These are phyloP conservation scores for Griposia aprilina DNA, from an alignment of 2,888 invertebrate species.

Conservation along the genomic window DNA sequence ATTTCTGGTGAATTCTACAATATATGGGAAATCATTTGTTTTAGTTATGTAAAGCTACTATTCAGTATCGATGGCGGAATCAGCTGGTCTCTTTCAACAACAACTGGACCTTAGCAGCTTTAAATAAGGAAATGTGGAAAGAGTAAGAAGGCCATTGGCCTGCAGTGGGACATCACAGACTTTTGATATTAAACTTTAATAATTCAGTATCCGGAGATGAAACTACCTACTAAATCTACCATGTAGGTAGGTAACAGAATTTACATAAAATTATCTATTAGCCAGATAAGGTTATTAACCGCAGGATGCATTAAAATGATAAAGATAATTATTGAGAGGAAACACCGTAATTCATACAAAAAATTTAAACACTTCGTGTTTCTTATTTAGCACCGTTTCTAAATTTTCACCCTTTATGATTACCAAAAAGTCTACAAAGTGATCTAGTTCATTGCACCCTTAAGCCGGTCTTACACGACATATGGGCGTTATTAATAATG, in stretches of 20 bases:
- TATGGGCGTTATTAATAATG: constrained; percentile 47
- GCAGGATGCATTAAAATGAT: constrained; percentile 3
- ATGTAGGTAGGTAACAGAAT: not conserved
- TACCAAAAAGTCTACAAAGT: not conserved
- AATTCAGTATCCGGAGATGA: not conserved
- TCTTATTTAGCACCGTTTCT: too few species aligned
- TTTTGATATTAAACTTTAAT: not conserved
- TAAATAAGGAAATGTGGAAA: not conserved
- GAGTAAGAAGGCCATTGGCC: too few species aligned
- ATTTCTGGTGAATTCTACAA: constrained; percentile 27
- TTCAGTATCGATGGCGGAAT: not conserved
- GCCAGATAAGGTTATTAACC: not conserved
- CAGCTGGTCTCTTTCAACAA: not conserved
- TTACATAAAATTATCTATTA: not conserved
- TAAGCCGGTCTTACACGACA: constrained; percentile 13
- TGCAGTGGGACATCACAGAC: not conserved
- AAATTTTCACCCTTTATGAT: not conserved
- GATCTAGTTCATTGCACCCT: constrained; percentile 12
- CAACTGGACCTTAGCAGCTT: not conserved
- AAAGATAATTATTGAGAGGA: not conserved
- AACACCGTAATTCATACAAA: not conserved
- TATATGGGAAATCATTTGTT: not conserved
- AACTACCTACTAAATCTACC: not conserved
- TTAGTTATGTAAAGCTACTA: not conserved
- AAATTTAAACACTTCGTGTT: not conserved